Base-by-base conservation (phyloP, 1,140 invertebrate species). In the Zaprionus ghesquierei region DNA sequence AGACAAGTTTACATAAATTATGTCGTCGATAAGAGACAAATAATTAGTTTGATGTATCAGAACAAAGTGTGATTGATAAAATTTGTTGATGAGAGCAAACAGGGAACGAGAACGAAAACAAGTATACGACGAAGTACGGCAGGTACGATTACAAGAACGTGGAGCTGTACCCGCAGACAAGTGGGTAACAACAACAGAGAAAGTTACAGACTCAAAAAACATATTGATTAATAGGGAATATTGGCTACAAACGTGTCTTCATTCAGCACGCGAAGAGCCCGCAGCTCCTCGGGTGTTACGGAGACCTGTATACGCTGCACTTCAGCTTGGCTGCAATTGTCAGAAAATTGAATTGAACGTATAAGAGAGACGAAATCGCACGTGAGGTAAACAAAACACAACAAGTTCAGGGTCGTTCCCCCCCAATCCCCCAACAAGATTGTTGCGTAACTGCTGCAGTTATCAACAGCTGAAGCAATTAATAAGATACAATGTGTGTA, bases 201-300 rank as follows among this genome's bases (percentile, higher is more conserved):
- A 0, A 61, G 2, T 56, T 38, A 62, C 13, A 69, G 25, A 64
- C 59, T 13, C 38, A 41, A 69, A 51, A 35, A 59, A 13, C n/a
- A 61, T 18, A 62, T 33, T 31, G 63, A 77, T 46, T 55, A 29
- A 4, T 15, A 15, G 0, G 6, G 50, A 77, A 58, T 53, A 68
- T 75, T 79, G 72, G 66, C 69, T 89, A 89, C 84, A 71, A 89
- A 89, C 84, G 74, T 89, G 74, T 89, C 84, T 80, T 89, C 84
- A 55, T 82, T 75, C 69, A 89, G 56, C 35, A 89, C 66, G 55
- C 69, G 64, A 18, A 89, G 35, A 6, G 80, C 85, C 38, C 80
- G 72, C 10, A 77, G 4, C 31, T 89, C 85, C 23, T 89, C 85
- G 64, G 74, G 38, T 23, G 84, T 66, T n/a, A 84, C 41, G 5